Evolutionary conservation across 2,888 invertebrate species (phyloP), one percentile per base, ranked within the genome.

Genomic region (Furcula furcula): DNA sequence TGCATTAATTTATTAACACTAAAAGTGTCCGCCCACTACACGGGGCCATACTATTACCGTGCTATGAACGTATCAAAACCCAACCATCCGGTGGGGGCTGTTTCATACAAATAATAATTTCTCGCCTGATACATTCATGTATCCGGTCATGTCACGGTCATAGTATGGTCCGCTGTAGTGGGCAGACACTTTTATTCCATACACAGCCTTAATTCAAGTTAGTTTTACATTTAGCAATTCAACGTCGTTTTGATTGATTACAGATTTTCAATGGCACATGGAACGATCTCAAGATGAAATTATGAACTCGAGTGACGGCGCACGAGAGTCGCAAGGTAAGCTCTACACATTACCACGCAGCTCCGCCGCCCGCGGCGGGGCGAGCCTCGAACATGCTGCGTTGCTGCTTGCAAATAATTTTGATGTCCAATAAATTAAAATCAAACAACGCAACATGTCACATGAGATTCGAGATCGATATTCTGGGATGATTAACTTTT

Each of bases 251-350:
- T 53, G 16, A 42, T 55, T 64, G 41, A 29, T 89, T 90, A 31
- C 88, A 95, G 95, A 95, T 91, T 94, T 95, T 90, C 93, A 93
- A 90, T 96, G 96, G 96, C 95, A 95, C 86, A 93, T 95, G 90
- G 93, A 93, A 82, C 92, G 93, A 77, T 89, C 93, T 92, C 95
- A 95, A 89, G 96, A 96, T 73, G 95, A 96, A 91, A 93, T 95
- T 76, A 92, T 95, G 91, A 93, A 94, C 79, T 94, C 95, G 77
- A 95, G 94, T 90, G 95, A 94, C 88, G 92, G 93, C 89, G 95
- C 95, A 86, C 92, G 95, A 89, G 96, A 96, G 90, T 94, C 95
- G 82, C 95, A 96, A 96, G 96, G 96, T 96, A 95, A 94, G 95
- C 70, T 7, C 26, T 7, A 7, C 14, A 26, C 14, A 11, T 14